phyloP scores from a whole-genome alignment of 2,888 invertebrate genomes.

The Ametastegia equiseti region DNA sequence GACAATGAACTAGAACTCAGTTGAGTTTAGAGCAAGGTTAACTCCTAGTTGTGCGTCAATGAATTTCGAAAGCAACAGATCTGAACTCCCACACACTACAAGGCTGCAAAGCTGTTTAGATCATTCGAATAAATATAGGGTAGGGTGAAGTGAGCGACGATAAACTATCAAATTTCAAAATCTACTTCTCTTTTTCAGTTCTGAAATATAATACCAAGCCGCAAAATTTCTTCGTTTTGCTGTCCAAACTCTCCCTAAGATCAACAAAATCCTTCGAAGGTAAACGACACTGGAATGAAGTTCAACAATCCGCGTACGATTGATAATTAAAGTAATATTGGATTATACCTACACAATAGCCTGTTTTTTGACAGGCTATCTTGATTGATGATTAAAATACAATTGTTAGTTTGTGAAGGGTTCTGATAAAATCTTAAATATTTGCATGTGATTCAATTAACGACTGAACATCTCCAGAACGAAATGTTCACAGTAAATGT shows the following conservation, averaged over 20 bases:
- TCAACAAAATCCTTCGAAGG: too few species aligned
- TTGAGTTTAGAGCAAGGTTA: conserved; percentile 22
- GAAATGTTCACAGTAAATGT: background rate
- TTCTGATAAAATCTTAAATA: too few species aligned
- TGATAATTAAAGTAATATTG: background rate
- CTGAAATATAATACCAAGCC: too few species aligned
- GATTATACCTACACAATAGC: too few species aligned
- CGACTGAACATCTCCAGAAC: background rate
- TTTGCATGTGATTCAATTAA: background rate
- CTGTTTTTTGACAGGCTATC: background rate
- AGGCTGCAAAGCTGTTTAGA: background rate
- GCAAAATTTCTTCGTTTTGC: too few species aligned
- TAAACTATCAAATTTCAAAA: background rate
- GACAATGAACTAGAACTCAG: conserved; percentile 15
- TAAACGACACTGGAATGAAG: too few species aligned
- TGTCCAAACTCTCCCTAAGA: too few species aligned
- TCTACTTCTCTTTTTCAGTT: too few species aligned
- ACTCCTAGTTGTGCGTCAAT: background rate
- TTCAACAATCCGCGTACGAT: background rate
- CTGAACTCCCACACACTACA: background rate
- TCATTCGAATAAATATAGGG: background rate
- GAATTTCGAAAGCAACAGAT: conserved; percentile 19
- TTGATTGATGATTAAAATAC: background rate
- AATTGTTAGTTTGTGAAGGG: too few species aligned
- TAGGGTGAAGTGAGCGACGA: background rate